phyloP scores from a whole-genome alignment of 30 jellyfish, hydroid and myxozoan genomes.

The Aurelia coerulea region DNA sequence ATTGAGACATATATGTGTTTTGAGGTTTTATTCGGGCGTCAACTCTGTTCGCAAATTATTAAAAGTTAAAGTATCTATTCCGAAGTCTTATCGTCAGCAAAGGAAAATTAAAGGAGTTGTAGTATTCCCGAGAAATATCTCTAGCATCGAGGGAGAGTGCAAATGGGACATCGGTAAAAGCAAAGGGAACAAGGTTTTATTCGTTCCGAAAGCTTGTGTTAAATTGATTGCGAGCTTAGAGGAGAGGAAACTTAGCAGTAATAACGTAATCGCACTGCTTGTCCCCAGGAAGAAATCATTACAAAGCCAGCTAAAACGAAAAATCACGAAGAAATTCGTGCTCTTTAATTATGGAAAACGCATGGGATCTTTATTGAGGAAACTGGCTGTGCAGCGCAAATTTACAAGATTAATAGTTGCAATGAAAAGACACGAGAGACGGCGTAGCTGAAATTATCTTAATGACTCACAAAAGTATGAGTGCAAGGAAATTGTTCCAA shows the following conservation, averaged over 20 bases:
- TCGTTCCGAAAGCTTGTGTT: constrained; percentile 47
- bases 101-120: constrained; percentile 28
- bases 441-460: not conserved
- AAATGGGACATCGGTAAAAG: constrained; percentile 17
- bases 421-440: constrained; percentile 4
- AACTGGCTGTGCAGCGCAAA: constrained; percentile 42
- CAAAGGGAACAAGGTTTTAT: constrained; percentile 23
- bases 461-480: too few species aligned
- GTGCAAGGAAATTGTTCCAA: too few species aligned
- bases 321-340: constrained; percentile 59
- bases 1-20: not conserved
- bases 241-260: not conserved
- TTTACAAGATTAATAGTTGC: constrained; percentile 23
- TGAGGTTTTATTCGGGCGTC: constrained; percentile 20
- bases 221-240: constrained; percentile 5
- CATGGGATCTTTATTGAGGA: constrained; percentile 34
- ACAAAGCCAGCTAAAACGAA: constrained; percentile 9
- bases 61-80: constrained; percentile 30
- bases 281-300: constrained; percentile 37
- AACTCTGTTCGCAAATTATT: constrained; percentile 16
- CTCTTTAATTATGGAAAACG: constrained; percentile 59
- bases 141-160: constrained; percentile 33
- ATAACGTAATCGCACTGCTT: constrained; percentile 36
- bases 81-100: not conserved
- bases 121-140: constrained; percentile 33